Conservation (phyloP, 2,113 vertebrate species). For the Xiphophorus couchianus region DNA sequence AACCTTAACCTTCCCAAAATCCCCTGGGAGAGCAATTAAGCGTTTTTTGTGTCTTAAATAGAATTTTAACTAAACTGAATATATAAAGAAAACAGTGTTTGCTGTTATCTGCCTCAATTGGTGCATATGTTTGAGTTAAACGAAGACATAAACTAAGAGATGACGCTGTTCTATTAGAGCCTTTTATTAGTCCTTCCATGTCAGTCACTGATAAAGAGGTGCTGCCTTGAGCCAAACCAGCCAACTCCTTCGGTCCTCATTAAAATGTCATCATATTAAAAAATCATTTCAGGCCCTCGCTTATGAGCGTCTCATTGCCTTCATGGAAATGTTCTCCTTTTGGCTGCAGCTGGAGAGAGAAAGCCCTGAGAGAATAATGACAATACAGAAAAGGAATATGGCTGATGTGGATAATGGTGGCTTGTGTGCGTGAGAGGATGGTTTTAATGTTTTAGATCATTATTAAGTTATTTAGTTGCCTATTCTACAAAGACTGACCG, state of each 20-base stretch:
- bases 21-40: background rate
- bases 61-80: background rate
- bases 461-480: conserved; percentile 43
- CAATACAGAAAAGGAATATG: conserved; percentile 23
- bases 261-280: conserved; percentile 79
- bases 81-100: conserved; percentile 33
- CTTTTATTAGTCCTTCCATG: conserved; percentile 70
- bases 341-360: conserved; percentile 50
- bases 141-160: conserved; percentile 8
- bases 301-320: conserved; percentile 78
- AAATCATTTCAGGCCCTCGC: conserved; percentile 68
- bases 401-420: conserved; percentile 51
- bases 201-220: conserved; percentile 73
- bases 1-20: background rate
- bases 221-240: conserved; percentile 65
- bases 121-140: background rate
- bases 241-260: conserved; percentile 73
- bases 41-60: background rate
- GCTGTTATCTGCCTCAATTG: conserved; percentile 4
- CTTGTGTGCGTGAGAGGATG: conserved; percentile 39
- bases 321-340: conserved; percentile 68
- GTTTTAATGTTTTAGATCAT: conserved; percentile 42
- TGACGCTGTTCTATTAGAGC: conserved; percentile 41
- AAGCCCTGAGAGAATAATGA: conserved; percentile 54
- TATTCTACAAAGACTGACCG: background rate